Percentiles rank a stretch among this genome's conserved stretches.
Conservation (phyloP, 1,140 invertebrate species). For the Tetramorium parvispinum region DNA sequence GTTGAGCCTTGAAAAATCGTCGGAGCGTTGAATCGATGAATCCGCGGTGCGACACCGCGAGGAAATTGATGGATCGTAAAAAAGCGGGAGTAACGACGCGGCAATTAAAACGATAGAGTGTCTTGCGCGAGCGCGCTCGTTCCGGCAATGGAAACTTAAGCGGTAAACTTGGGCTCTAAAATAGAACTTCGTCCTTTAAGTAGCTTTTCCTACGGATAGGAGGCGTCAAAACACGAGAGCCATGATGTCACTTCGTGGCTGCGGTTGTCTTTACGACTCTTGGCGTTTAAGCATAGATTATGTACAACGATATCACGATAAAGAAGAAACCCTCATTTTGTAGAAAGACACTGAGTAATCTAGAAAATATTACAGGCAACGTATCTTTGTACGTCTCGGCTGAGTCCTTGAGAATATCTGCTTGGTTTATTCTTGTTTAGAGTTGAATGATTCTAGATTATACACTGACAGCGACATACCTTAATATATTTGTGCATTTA, state of each 20-base stretch:
- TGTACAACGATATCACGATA: background rate
- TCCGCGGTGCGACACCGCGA: background rate
- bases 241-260: conserved; percentile 15
- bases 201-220: conserved; percentile 28
- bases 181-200: conserved; percentile 29
- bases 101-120: conserved; percentile 54
- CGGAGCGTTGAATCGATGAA: background rate
- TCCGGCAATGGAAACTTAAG: conserved; percentile 45
- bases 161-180: conserved; percentile 49
- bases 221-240: conserved; percentile 8
- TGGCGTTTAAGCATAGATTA: conserved; percentile 22
- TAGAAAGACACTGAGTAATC: background rate
- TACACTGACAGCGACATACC: background rate
- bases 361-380: background rate
- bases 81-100: conserved; percentile 14
- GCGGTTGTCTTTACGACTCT: conserved; percentile 41
- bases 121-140: conserved; percentile 25
- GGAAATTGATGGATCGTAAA: conserved; percentile 41
- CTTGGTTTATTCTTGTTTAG: background rate
- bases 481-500: background rate
- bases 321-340: background rate
- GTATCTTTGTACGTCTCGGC: background rate
- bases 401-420: background rate
- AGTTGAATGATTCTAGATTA: background rate
- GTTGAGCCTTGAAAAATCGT: background rate